Conservation (phyloP, 1,140 invertebrate genomes). For the Camponotus floridanus region DNA sequence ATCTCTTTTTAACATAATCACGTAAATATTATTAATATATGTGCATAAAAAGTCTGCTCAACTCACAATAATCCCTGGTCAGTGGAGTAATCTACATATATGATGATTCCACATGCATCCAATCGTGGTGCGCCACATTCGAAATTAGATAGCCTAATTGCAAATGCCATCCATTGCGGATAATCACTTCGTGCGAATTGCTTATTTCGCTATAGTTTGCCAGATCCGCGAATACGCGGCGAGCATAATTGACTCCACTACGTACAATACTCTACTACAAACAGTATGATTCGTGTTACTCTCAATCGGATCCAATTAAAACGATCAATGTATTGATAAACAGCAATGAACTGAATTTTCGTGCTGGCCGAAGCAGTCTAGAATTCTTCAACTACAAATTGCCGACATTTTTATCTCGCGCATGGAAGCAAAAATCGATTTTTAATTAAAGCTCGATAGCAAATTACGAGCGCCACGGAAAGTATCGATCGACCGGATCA, state of each 20-base stretch:
- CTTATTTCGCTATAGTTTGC: slow-evolving; percentile 39
- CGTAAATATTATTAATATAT: not conserved
- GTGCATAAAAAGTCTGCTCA: slow-evolving; percentile 24
- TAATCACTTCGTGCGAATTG: slow-evolving; percentile 30
- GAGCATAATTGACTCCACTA: not conserved
- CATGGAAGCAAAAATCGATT: slow-evolving; percentile 11
- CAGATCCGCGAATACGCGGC: slow-evolving; percentile 17
- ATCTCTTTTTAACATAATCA: not conserved
- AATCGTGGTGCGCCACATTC: slow-evolving; percentile 40
- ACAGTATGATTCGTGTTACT: slow-evolving; percentile 15
- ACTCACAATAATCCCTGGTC: slow-evolving; percentile 46
- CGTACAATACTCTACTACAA: slow-evolving; percentile 26
- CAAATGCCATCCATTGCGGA: slow-evolving; percentile 53
- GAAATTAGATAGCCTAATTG: slow-evolving; percentile 67
- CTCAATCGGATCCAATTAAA: slow-evolving; percentile 32
- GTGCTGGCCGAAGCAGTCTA: not conserved
- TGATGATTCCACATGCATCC: slow-evolving; percentile 44
- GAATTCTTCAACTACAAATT: not conserved
- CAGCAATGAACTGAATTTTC: slow-evolving; percentile 3
- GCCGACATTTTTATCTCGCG: not conserved
- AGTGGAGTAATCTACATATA: not conserved
- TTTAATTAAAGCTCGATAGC: slow-evolving; percentile 19
- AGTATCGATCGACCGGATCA: not conserved
- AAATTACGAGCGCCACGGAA: not conserved
- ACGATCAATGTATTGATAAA: not conserved